Evolutionary conservation across 64 coral and sea anemone genomes (phyloP), one percentile per base, ranked within the genome.

Genomic region (Trachythela sp.): DNA sequence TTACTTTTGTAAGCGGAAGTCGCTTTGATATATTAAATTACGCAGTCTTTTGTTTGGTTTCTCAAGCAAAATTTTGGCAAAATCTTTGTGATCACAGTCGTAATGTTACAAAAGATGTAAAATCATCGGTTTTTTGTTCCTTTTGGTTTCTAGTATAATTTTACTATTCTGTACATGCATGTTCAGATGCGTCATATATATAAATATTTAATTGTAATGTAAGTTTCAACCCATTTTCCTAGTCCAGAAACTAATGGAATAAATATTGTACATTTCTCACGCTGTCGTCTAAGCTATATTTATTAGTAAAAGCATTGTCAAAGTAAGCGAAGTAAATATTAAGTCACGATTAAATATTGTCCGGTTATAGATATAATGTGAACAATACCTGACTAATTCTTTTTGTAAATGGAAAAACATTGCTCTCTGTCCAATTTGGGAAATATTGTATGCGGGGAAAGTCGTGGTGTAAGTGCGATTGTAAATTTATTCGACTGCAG

Each of bases 401-500:
- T 52, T 11, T 52, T 52, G 22, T 20, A 15, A 52, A 49, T 49
- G 48, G 48, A 49, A 49, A 49, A 49, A 49, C 7, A 49, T 49
- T 49, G 48, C 48, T 49, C 48, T 6, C 48, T 49, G 7, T 49
- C 48, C 15, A 15, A 49, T 6, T 15, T 49, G 7, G 48, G 48
- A 15, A 15, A 15, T 49, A 49, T 87, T 87, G 37, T 41, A 54
- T 35, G 36, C 31, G 8, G 36, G 37, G 31, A 85, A 85, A 40
- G 39, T 85, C 39, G 83, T 45, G 9, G 83, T n/a, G 39, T 85
- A 45, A 85, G 26, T 24, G 48, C 0, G 32, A 41, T 43, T 42
- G 83, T 85, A 48, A 85, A 48, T 45, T 39, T 85, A 48, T 45
- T 85, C n/a, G 84, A 85, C 8, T 85, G 84, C 42, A 6, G 30